A percentile compares a stretch with the other conserved stretches of the same genome.
Conservation (phyloP, 2,888 invertebrate species). For the Sclerodermus sp. region DNA sequence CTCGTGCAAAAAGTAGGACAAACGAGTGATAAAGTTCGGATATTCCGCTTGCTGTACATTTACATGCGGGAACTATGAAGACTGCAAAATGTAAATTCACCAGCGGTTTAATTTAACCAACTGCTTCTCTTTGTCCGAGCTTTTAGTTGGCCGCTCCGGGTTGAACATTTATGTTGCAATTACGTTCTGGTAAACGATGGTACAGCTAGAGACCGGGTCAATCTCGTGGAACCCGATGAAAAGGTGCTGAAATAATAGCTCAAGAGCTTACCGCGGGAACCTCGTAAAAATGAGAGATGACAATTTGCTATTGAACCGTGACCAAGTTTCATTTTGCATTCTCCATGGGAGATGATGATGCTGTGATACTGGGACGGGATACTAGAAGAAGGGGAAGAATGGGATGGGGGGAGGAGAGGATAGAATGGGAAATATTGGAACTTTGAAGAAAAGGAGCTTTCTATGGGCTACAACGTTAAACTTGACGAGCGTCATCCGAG, state of each 20-base stretch:
- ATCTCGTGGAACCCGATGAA: conserved; percentile 9
- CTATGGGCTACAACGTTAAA: neutral
- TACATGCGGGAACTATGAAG: conserved; percentile 11
- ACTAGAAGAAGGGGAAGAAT: too few species aligned
- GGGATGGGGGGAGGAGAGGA: too few species aligned
- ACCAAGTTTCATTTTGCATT: too few species aligned
- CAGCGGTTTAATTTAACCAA: conserved; percentile 25
- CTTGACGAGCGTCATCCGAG: conserved; percentile 1
- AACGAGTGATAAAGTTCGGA: too few species aligned
- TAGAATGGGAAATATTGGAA: neutral
- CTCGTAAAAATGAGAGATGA: neutral
- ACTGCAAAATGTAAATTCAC: conserved; percentile 22
- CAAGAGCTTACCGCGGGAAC: neutral
- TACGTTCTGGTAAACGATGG: conserved; percentile 23
- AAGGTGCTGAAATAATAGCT: conserved; percentile 18
- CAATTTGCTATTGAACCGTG: neutral
- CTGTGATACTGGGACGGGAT: too few species aligned
- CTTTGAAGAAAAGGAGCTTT: neutral
- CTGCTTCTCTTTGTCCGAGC: conserved; percentile 23
- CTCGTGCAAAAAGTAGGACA: too few species aligned
- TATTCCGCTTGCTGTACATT: neutral
- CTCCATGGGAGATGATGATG: too few species aligned
- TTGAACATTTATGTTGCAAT: conserved; percentile 27
- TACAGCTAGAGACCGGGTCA: conserved; percentile 5
- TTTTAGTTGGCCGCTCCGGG: conserved; percentile 18